These are phyloP conservation scores for Tiphia femorata DNA, from an alignment of 2,888 invertebrate species.

Conservation along the genomic window DNA sequence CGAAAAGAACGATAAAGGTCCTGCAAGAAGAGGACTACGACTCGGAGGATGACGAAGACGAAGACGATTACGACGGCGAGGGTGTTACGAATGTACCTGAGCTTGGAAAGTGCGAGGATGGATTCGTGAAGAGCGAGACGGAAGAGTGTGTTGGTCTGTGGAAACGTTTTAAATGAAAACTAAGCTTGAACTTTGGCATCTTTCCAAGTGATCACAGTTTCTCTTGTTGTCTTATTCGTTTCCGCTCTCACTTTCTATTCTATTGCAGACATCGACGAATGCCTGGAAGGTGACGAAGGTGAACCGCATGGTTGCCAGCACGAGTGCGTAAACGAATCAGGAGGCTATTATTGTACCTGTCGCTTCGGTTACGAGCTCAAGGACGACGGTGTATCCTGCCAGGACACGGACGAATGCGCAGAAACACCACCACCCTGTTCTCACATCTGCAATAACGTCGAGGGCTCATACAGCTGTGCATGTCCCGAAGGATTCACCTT, in stretches of 20 bases:
- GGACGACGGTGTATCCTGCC: conserved; percentile 56
- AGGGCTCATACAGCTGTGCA: conserved; percentile 65
- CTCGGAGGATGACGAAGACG: conserved; percentile 51
- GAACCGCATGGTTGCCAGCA: conserved; percentile 72
- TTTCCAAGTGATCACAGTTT: not conserved
- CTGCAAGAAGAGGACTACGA: conserved; percentile 58
- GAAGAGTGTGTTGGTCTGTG: conserved; percentile 67
- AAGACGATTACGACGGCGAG: conserved; percentile 42
- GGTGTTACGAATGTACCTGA: conserved; percentile 54
- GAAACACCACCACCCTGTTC: conserved; percentile 46
- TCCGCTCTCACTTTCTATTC: too few species aligned
- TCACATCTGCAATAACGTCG: conserved; percentile 55
- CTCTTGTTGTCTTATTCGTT: not conserved
- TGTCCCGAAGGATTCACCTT: conserved; percentile 68
- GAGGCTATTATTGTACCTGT: conserved; percentile 67
- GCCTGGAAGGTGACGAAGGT: conserved; percentile 66
- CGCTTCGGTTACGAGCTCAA: conserved; percentile 61
- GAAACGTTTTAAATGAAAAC: not conserved
- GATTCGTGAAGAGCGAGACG: conserved; percentile 69
- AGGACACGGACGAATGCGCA: conserved; percentile 63
- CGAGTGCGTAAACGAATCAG: conserved; percentile 68
- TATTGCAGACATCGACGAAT: conserved; percentile 74
- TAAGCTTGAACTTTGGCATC: not conserved
- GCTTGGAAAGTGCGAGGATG: conserved; percentile 60
- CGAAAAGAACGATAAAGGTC: conserved; percentile 53